Percentiles rank a stretch among this genome's conserved stretches.
Evolutionary conservation across 2,888 invertebrate genomes (phyloP).

Genomic region (Paralinhomoeus sp.): DNA sequence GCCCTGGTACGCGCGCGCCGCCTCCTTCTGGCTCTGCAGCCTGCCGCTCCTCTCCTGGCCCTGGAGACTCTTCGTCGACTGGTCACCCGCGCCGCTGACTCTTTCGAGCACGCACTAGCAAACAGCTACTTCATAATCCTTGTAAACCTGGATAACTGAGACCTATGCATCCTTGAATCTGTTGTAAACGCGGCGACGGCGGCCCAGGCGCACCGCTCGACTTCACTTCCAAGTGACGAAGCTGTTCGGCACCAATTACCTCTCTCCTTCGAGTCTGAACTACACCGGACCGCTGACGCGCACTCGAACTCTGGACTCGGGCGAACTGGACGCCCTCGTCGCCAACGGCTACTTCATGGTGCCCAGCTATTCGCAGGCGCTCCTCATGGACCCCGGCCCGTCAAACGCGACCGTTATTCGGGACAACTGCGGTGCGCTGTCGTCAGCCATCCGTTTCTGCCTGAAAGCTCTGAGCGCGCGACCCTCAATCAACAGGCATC

Average conservation of each 20-base stretch:
- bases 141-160: no score
- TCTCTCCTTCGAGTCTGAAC: constrained; percentile 21
- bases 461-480: no score
- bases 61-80: constrained; percentile 49
- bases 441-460: no score
- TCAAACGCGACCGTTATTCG: background rate
- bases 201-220: constrained; percentile 57
- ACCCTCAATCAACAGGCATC: background rate
- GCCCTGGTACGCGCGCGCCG: constrained; percentile 38
- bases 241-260: constrained; percentile 40
- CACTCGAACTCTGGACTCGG: constrained; percentile 39
- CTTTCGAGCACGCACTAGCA: constrained; percentile 42
- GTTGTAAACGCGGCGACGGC: no score
- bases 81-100: constrained; percentile 56
- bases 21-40: constrained; percentile 51
- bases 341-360: constrained; percentile 42
- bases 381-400: constrained; percentile 12
- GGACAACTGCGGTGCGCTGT: no score
- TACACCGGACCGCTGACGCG: constrained; percentile 23
- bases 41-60: constrained; percentile 58
- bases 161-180: no score
- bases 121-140: no score
- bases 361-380: constrained; percentile 46
- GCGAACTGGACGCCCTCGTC: constrained; percentile 41
- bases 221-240: constrained; percentile 58